phyloP scores from a whole-genome alignment of 2,113 vertebrate genomes.

The Dasyurus viverrinus region DNA sequence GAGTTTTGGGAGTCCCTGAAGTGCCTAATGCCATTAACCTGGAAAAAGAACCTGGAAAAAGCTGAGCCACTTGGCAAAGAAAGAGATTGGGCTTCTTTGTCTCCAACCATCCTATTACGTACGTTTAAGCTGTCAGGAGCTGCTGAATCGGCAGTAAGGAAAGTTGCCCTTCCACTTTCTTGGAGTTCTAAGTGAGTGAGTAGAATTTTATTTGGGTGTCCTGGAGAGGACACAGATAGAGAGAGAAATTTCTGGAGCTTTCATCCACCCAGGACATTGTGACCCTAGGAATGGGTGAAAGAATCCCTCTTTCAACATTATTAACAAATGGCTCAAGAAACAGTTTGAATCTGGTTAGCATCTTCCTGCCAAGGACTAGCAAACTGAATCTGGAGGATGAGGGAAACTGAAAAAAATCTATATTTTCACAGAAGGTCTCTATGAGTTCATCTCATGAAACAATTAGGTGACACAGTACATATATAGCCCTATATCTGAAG shows the following conservation, averaged over 20 bases:
- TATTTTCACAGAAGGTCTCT: not conserved
- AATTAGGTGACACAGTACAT: not conserved
- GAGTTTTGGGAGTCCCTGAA: not conserved
- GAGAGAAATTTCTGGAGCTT: not conserved
- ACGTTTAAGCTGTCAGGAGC: not conserved
- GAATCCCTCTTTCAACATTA: not conserved
- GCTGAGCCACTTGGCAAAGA: not conserved
- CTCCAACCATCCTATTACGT: not conserved
- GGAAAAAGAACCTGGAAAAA: not conserved
- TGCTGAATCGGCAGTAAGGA: no score
- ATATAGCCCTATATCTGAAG: not conserved
- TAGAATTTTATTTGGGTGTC: not conserved
- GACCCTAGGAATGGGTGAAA: not conserved
- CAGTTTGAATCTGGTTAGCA: not conserved
- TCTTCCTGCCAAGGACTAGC: not conserved
- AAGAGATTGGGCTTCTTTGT: not conserved
- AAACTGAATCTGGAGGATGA: not conserved
- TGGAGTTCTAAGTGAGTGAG: no score
- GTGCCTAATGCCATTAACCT: not conserved
- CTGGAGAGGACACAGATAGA: not conserved
- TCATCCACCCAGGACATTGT: not conserved
- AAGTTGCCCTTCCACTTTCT: not conserved
- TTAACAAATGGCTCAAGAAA: not conserved
- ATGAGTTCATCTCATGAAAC: not conserved
- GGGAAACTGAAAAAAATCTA: not conserved